These are phyloP conservation scores for Lissocephala sabroskyi DNA, from an alignment of 2,888 invertebrate species.

Conservation along the genomic window DNA sequence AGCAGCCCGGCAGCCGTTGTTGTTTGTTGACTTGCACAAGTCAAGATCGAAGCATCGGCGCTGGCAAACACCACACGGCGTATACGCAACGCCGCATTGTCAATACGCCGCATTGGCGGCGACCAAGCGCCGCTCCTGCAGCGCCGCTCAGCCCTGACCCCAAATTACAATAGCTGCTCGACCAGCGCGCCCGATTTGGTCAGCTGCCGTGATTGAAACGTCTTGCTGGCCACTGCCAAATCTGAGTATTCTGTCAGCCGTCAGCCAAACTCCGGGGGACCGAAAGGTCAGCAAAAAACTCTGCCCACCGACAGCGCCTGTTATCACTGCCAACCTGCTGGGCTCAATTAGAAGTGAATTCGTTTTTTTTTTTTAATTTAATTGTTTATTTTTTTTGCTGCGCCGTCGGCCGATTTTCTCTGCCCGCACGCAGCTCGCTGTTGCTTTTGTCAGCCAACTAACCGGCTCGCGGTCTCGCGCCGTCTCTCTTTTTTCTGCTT, in stretches of 20 bases:
- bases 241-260: conserved; percentile 52
- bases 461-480: conserved; percentile 1
- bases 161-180: conserved; percentile 17
- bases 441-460: conserved; percentile 4
- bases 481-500: conserved; percentile 3
- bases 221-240: conserved; percentile 45
- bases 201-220: too few relatives aligned
- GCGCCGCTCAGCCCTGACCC: conserved; percentile 29
- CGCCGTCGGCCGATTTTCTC: too few relatives aligned
- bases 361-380: conserved; percentile 60
- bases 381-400: conserved; percentile 36
- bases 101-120: background rate
- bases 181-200: too few relatives aligned
- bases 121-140: background rate
- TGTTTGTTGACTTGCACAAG: too few relatives aligned
- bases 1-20: too few relatives aligned
- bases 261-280: too few relatives aligned
- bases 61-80: conserved; percentile 42
- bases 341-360: conserved; percentile 43
- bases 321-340: too few relatives aligned
- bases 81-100: conserved; percentile 41
- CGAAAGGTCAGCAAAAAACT: conserved; percentile 22
- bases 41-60: too few relatives aligned
- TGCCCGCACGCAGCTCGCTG: too few relatives aligned
- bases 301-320: background rate